Evolutionary conservation across 2,113 vertebrate genomes (phyloP).

Genomic region (Aplodontia rufa): DNA sequence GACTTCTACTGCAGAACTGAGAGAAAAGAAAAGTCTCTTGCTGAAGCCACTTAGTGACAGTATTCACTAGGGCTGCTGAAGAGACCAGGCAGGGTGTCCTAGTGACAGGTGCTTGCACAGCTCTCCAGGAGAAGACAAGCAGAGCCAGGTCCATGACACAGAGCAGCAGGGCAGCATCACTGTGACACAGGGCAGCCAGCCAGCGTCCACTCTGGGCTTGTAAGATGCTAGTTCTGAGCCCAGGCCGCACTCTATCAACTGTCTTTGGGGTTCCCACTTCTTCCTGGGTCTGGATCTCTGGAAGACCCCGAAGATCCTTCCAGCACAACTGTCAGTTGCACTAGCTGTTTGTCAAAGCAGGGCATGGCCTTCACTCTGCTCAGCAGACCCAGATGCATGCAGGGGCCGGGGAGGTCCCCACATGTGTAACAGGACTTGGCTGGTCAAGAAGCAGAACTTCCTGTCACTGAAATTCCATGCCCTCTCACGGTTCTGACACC

Average conservation of each 20-base stretch:
- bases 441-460: background rate
- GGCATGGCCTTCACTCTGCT: background rate
- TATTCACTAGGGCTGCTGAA: rapidly evolving
- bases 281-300: background rate
- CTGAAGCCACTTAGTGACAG: too few relatives aligned
- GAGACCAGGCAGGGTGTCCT: background rate
- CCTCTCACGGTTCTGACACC: rapidly evolving
- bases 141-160: rapidly evolving
- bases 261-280: too few relatives aligned
- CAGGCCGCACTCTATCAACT: rapidly evolving
- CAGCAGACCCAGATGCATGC: too few relatives aligned
- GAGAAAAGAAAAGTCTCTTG: too few relatives aligned
- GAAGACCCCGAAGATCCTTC: background rate
- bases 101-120: rapidly evolving
- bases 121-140: background rate
- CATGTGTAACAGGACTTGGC: rapidly evolving
- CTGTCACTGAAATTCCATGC: rapidly evolving
- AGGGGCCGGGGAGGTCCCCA: rapidly evolving
- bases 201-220: rapidly evolving
- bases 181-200: rapidly evolving
- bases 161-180: rapidly evolving
- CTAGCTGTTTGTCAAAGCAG: background rate
- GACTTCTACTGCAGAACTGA: background rate
- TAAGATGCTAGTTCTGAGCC: background rate
- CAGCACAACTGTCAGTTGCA: background rate